These are phyloP conservation scores for Nymphalis c-album DNA, from an alignment of 2,888 invertebrate genomes.

Conservation along the genomic window DNA sequence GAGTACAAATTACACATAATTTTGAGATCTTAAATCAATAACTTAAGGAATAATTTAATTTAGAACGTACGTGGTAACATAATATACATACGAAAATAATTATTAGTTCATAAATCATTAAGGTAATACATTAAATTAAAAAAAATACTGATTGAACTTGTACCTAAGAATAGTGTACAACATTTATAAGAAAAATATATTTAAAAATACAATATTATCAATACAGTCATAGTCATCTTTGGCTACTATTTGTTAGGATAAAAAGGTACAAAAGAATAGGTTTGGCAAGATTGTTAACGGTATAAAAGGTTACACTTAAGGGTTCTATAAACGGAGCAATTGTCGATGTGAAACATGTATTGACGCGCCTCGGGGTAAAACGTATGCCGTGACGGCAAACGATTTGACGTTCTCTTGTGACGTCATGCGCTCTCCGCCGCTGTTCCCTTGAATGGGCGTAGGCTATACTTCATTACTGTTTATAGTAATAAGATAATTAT, in stretches of 20 bases:
- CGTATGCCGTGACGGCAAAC: too few relatives aligned
- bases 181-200: conserved; percentile 10
- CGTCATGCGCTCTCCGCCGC: too few relatives aligned
- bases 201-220: conserved; percentile 13
- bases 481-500: too few relatives aligned
- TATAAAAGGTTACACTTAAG: background rate
- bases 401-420: too few relatives aligned
- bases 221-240: conserved; percentile 24
- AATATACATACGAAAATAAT: conserved; percentile 8
- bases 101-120: conserved; percentile 15
- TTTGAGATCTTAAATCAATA: conserved; percentile 30
- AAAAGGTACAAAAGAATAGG: conserved; percentile 26
- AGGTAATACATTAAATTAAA: conserved; percentile 10
- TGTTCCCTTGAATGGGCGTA: too few relatives aligned
- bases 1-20: conserved; percentile 21
- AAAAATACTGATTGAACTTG: conserved; percentile 19
- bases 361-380: too few relatives aligned
- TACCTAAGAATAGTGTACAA: conserved; percentile 2
- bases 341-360: background rate
- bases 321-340: background rate
- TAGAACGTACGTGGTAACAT: conserved; percentile 25
- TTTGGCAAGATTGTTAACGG: conserved; percentile 27
- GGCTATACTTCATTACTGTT: too few relatives aligned
- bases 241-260: conserved; percentile 22
- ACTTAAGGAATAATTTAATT: conserved; percentile 9